Evolutionary conservation across 2,113 vertebrate genomes (phyloP).

Genomic region (Syrrhaptes paradoxus): DNA sequence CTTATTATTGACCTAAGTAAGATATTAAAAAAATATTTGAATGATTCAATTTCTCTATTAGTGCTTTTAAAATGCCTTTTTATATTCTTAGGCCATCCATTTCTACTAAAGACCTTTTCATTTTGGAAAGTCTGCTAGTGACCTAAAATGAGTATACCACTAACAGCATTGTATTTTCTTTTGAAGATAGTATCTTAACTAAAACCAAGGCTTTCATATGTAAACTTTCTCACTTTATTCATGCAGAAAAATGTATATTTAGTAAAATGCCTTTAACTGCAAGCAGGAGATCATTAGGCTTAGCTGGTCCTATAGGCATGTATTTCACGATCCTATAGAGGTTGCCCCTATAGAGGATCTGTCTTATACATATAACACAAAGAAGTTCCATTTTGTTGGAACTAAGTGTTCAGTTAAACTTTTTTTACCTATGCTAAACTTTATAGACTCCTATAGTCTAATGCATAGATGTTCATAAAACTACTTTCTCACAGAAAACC

Average conservation of each 20-base stretch:
- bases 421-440: background rate
- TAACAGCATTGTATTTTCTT: background rate
- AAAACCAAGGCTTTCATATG: background rate
- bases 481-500: background rate
- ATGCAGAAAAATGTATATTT: background rate
- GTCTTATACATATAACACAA: background rate
- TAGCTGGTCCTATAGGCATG: background rate
- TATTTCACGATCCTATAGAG: background rate
- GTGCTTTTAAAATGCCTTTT: background rate
- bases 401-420: background rate
- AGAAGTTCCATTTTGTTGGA: background rate
- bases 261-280: background rate
- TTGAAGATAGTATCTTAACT: background rate
- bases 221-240: background rate
- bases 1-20: background rate
- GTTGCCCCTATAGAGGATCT: background rate
- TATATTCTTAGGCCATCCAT: background rate
- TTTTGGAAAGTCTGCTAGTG: background rate
- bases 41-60: background rate
- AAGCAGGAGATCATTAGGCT: background rate
- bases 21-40: background rate
- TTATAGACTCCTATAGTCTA: background rate
- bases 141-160: background rate
- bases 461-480: fast-evolving
- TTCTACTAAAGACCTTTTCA: background rate